Conservation (phyloP, 2,888 invertebrate genomes). For the Amblyjoppa fuscipennis region DNA sequence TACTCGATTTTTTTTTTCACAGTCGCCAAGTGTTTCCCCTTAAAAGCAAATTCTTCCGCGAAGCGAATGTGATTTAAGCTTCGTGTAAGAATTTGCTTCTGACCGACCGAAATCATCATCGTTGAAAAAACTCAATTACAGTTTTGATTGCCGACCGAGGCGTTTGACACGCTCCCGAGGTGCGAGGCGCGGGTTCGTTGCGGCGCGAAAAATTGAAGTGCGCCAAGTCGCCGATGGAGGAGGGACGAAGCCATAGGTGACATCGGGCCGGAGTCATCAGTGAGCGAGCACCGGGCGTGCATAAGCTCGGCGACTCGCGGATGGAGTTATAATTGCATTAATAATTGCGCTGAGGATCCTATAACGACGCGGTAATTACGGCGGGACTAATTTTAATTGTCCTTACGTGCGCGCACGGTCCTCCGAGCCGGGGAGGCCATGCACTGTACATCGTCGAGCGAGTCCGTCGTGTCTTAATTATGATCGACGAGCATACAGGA, state of each 20-base stretch:
- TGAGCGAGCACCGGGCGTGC: conserved; percentile 11
- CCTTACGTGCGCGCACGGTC: conserved; percentile 65
- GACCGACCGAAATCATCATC: too few species aligned
- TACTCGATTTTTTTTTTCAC: too few species aligned
- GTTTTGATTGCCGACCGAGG: too few species aligned
- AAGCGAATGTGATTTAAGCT: too few species aligned
- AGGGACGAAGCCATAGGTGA: background rate
- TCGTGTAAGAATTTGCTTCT: too few species aligned
- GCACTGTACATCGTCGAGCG: conserved; percentile 37
- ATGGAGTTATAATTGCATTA: conserved; percentile 72
- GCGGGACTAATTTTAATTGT: conserved; percentile 73
- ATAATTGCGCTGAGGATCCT: conserved; percentile 66
- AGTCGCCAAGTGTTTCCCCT: too few species aligned
- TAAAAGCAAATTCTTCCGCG: too few species aligned
- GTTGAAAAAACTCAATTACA: too few species aligned
- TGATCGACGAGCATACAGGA: conserved; percentile 67
- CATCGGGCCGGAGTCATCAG: background rate
- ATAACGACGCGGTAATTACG: conserved; percentile 73
- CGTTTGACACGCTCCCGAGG: background rate
- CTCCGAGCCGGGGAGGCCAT: conserved; percentile 14
- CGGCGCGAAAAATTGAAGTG: background rate
- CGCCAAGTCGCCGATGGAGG: background rate
- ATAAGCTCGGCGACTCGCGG: conserved; percentile 41
- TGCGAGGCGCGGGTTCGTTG: background rate
- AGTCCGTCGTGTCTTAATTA: conserved; percentile 71